These are phyloP conservation scores for Cryptocephalus moraei DNA, from an alignment of 2,888 invertebrate genomes.

Conservation along the genomic window DNA sequence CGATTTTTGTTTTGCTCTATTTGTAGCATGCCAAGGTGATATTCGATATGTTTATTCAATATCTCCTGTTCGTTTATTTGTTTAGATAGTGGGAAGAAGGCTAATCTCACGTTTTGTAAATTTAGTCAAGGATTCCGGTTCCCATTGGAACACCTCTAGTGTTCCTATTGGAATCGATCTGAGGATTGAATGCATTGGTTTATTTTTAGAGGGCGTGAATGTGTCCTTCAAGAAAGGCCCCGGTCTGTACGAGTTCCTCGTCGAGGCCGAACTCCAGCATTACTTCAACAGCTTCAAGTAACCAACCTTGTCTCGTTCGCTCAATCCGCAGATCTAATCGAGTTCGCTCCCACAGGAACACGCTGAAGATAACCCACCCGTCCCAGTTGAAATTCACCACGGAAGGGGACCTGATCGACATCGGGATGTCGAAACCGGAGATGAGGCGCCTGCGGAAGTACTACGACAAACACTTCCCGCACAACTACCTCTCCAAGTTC, in stretches of 20 bases:
- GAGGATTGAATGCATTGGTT: too few relatives aligned
- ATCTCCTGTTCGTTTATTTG: too few relatives aligned
- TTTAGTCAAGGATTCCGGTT: too few relatives aligned
- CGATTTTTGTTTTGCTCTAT: too few relatives aligned
- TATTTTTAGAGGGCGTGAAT: slow-evolving; percentile 27
- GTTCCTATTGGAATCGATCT: too few relatives aligned
- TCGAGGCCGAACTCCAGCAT: slow-evolving; percentile 89
- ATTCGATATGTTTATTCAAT: too few relatives aligned
- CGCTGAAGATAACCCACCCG: slow-evolving; percentile 79
- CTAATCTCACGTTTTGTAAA: too few relatives aligned
- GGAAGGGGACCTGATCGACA: slow-evolving; percentile 80
- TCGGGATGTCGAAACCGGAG: slow-evolving; percentile 93
- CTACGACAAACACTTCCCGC: slow-evolving; percentile 88
- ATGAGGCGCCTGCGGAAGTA: slow-evolving; percentile 88
- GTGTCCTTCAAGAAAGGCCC: slow-evolving; percentile 43
- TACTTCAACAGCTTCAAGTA: slow-evolving; percentile 74
- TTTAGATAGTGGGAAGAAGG: too few relatives aligned
- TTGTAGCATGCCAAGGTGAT: too few relatives aligned
- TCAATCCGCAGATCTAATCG: too few relatives aligned
- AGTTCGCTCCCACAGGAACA: slow-evolving; percentile 51
- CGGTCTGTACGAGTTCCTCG: slow-evolving; percentile 79
- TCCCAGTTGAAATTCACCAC: slow-evolving; percentile 90
- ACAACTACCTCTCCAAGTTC: slow-evolving; percentile 85
- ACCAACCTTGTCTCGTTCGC: slow-evolving; percentile 22
- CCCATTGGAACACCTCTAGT: too few relatives aligned